phyloP scores from a whole-genome alignment of 1,140 invertebrate species.

The Psix sp. region DNA sequence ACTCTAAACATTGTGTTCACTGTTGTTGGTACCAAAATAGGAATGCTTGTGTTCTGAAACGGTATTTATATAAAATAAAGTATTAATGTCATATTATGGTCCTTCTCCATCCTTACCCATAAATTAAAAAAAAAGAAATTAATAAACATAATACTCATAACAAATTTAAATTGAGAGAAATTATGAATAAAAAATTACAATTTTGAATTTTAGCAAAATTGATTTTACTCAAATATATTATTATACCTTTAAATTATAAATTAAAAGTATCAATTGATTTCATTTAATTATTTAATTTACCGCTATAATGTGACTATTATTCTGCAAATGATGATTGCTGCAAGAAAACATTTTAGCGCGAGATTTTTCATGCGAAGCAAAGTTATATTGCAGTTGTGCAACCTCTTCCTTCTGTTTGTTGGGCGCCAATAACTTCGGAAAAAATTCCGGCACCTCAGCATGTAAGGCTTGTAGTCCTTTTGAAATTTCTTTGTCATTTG shows the following conservation, averaged over 20 bases:
- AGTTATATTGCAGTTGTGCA: background rate
- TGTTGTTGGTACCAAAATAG: slow-evolving; percentile 63
- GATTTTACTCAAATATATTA: too few species aligned
- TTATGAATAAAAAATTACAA: too few species aligned
- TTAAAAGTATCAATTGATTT: too few species aligned
- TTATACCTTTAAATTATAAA: too few species aligned
- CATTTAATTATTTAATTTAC: slow-evolving; percentile 24
- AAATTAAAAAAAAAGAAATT: background rate
- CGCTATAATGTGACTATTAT: slow-evolving; percentile 23
- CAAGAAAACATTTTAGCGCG: slow-evolving; percentile 24
- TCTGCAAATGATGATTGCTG: slow-evolving; percentile 26
- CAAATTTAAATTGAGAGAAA: background rate
- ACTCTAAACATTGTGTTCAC: slow-evolving; percentile 61
- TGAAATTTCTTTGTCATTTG: slow-evolving; percentile 16
- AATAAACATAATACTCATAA: background rate
- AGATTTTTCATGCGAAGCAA: slow-evolving; percentile 25
- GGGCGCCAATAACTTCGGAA: slow-evolving; percentile 61
- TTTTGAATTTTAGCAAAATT: too few species aligned
- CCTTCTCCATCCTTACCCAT: background rate
- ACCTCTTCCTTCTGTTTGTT: slow-evolving; percentile 17
- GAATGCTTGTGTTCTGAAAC: slow-evolving; percentile 67
- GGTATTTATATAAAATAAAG: background rate
- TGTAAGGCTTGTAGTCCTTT: slow-evolving; percentile 50
- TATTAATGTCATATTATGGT: too few species aligned
- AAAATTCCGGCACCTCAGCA: slow-evolving; percentile 72